Conservation (phyloP, 2,797 vertebrate genomes). For the Chromobotia macracanthus region DNA sequence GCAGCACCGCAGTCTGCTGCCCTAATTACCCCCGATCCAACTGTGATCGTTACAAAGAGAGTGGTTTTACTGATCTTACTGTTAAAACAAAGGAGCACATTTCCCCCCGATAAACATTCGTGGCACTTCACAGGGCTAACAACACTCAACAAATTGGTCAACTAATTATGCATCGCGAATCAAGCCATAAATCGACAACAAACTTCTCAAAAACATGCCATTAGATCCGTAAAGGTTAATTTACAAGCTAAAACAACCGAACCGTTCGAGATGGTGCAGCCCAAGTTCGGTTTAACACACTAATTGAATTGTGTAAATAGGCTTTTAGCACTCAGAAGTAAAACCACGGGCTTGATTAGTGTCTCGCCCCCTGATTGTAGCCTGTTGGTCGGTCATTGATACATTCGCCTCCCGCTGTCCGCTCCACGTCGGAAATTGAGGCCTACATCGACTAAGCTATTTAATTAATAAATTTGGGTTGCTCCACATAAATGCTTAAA, state of each 20-base stretch:
- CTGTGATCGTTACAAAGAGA: slow-evolving; percentile 17
- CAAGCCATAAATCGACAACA: slow-evolving; percentile 64
- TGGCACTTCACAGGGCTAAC: slow-evolving; percentile 62
- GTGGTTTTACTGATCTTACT: slow-evolving; percentile 19
- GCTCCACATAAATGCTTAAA: slow-evolving; percentile 77
- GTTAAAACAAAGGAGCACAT: slow-evolving; percentile 54
- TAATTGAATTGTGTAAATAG: slow-evolving; percentile 58
- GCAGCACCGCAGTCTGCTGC: not conserved
- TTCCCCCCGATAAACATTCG: slow-evolving; percentile 43
- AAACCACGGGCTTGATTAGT: slow-evolving; percentile 80
- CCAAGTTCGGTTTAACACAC: slow-evolving; percentile 48
- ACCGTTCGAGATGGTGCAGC: slow-evolving; percentile 61
- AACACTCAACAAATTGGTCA: slow-evolving; percentile 79
- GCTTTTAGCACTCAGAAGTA: slow-evolving; percentile 48
- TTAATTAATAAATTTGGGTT: slow-evolving; percentile 84
- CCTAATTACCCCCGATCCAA: slow-evolving; percentile 26
- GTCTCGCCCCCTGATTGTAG: slow-evolving; percentile 72
- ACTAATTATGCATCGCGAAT: slow-evolving; percentile 73
- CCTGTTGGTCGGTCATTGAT: slow-evolving; percentile 72
- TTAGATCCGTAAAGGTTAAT: not conserved
- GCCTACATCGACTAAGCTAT: slow-evolving; percentile 80
- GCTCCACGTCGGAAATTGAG: slow-evolving; percentile 77
- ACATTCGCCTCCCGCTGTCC: slow-evolving; percentile 73
- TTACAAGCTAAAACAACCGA: slow-evolving; percentile 50
- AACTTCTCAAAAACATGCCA: slow-evolving; percentile 51